These are phyloP conservation scores for Dendroctonus ponderosae DNA, from an alignment of 1,140 invertebrate species.

Conservation along the genomic window DNA sequence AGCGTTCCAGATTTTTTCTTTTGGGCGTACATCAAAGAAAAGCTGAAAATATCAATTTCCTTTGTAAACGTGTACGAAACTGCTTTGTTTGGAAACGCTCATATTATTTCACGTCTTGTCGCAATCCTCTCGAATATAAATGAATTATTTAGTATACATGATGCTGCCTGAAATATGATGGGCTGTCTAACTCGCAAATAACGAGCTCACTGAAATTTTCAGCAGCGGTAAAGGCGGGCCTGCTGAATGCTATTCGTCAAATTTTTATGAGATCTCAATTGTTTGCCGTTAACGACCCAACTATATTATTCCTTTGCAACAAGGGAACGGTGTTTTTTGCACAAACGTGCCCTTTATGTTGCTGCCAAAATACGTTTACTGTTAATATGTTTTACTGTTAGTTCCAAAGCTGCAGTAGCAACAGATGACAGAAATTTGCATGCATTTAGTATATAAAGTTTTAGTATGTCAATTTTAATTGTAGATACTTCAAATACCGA, in stretches of 20 bases:
- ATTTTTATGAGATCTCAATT: slow-evolving; percentile 6
- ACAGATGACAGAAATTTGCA: no score
- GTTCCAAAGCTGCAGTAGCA: no score
- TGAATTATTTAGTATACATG: slow-evolving; percentile 36
- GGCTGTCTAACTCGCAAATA: slow-evolving; percentile 20
- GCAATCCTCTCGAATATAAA: slow-evolving; percentile 35
- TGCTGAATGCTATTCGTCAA: slow-evolving; percentile 9
- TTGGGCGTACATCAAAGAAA: slow-evolving; percentile 28
- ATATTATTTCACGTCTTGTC: slow-evolving; percentile 30
- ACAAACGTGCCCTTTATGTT: no score
- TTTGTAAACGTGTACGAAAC: slow-evolving; percentile 34
- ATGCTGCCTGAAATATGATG: slow-evolving; percentile 25
- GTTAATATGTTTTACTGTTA: no score
- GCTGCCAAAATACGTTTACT: no score
- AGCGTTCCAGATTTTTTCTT: slow-evolving; percentile 25
- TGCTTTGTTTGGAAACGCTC: slow-evolving; percentile 30
- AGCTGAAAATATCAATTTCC: slow-evolving; percentile 35
- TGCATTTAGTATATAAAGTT: no score
- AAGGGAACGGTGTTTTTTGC: no score
- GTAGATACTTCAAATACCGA: no score
- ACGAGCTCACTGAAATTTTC: slow-evolving; percentile 17
- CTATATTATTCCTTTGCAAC: no score
- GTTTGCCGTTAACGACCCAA: neutral
- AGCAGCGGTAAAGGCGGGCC: slow-evolving; percentile 9
- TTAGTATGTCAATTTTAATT: no score